These are phyloP conservation scores for Benthosema pterotum DNA, from an alignment of 2,797 vertebrate genomes.

Conservation along the genomic window DNA sequence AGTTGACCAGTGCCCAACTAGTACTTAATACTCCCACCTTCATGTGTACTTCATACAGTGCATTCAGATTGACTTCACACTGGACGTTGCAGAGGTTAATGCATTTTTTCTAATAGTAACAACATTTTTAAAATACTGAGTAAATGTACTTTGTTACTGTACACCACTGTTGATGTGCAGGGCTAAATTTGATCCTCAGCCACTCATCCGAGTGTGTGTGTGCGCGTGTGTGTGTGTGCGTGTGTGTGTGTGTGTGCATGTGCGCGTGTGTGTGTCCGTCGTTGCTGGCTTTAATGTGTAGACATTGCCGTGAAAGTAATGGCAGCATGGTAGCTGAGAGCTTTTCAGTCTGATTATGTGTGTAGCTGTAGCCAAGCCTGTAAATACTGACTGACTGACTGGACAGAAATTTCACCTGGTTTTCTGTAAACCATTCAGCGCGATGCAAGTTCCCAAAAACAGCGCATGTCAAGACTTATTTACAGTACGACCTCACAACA, in stretches of 20 bases:
- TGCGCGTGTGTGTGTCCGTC: neutral
- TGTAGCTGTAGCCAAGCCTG: constrained; percentile 9
- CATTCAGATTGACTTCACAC: neutral
- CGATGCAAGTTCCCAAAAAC: neutral
- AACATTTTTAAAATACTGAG: too few species aligned
- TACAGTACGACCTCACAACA: too few species aligned
- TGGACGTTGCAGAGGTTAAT: neutral
- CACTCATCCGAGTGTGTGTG: too few species aligned
- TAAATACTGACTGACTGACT: constrained; percentile 18
- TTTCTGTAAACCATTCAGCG: constrained; percentile 1
- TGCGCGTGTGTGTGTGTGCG: neutral
- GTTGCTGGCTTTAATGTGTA: constrained; percentile 2
- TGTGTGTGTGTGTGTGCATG: too few species aligned
- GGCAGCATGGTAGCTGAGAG: constrained; percentile 7
- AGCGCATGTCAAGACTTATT: too few species aligned
- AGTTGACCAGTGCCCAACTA: neutral
- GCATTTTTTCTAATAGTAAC: too few species aligned
- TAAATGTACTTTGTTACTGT: too few species aligned
- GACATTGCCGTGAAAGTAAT: constrained; percentile 6
- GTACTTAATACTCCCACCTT: neutral
- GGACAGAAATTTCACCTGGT: neutral
- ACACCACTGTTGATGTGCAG: too few species aligned
- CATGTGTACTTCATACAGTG: neutral
- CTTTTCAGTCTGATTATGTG: constrained; percentile 22
- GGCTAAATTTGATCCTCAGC: too few species aligned